Percentiles rank a stretch among this genome's conserved stretches.
Evolutionary conservation across 2,113 vertebrate species (phyloP).

Genomic region (Indicator maculatus): DNA sequence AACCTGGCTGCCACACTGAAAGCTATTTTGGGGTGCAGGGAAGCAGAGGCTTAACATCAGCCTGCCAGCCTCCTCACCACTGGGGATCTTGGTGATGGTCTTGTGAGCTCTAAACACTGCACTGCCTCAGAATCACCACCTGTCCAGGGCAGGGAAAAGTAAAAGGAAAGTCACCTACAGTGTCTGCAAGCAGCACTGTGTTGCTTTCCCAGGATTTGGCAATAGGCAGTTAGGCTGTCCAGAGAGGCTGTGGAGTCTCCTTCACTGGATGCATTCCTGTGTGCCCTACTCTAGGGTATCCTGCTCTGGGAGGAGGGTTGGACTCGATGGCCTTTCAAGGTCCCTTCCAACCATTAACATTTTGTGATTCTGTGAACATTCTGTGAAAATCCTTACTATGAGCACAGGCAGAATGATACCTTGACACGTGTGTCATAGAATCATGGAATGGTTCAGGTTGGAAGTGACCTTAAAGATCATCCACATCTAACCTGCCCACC

Average conservation of each 20-base stretch:
- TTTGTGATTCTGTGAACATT: no score
- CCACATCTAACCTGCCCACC: no score
- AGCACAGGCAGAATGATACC: background rate
- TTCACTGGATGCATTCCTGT: no score
- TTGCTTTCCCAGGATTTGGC: background rate
- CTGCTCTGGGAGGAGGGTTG: no score
- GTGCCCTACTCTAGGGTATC: no score
- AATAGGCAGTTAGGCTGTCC: background rate
- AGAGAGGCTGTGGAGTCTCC: no score
- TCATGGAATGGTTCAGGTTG: no score
- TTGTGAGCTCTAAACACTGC: background rate
- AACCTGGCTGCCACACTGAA: background rate
- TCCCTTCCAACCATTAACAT: no score
- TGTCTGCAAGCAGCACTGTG: background rate
- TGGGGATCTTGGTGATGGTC: fast-evolving
- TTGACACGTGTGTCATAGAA: background rate
- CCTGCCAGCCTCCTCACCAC: background rate
- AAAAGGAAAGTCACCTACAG: background rate
- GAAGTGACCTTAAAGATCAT: no score
- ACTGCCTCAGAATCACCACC: background rate
- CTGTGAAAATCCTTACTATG: background rate
- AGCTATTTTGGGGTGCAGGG: background rate
- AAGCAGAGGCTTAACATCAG: background rate
- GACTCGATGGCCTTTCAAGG: no score
- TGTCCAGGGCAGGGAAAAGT: background rate